Conservation (phyloP, 92 coral and sea anemone species). For the Epizoanthus ramosus region DNA sequence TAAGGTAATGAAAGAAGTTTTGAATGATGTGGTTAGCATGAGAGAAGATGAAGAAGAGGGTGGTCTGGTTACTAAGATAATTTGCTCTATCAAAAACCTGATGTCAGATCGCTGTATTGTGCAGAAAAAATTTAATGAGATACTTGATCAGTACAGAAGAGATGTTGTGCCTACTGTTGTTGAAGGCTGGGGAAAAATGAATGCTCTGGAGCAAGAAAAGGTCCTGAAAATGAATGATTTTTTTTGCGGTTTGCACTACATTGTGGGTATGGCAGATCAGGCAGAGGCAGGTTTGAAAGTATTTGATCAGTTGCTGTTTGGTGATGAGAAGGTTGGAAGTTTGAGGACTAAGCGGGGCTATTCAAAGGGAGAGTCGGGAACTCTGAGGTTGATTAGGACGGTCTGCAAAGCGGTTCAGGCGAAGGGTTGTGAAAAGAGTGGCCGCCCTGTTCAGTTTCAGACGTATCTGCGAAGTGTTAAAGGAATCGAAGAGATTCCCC, state of each 20-base stretch:
- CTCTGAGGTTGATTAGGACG: constrained; percentile 18
- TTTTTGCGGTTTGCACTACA: constrained; percentile 21
- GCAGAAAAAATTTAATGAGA: constrained; percentile 42
- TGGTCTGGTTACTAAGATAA: constrained; percentile 20
- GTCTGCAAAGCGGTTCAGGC: constrained; percentile 37
- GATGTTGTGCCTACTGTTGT: constrained; percentile 34
- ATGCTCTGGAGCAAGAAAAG: constrained; percentile 14
- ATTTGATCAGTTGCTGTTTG: constrained; percentile 24
- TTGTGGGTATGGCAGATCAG: constrained; percentile 32
- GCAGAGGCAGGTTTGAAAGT: constrained; percentile 24
- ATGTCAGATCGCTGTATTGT: constrained; percentile 53
- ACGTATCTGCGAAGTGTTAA: constrained; percentile 6
- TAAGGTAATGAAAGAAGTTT: constrained; percentile 21
- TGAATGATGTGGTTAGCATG: constrained; percentile 20
- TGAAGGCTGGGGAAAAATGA: constrained; percentile 38
- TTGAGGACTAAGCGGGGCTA: constrained; percentile 8
- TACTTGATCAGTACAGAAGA: constrained; percentile 5
- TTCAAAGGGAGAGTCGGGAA: constrained; percentile 31
- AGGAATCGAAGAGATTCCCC: constrained; percentile 4
- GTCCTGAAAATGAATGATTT: constrained; percentile 23
- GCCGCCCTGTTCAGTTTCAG: constrained; percentile 16
- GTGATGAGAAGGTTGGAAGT: constrained; percentile 28
- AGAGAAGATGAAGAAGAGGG: constrained; percentile 17
- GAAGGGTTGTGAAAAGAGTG: constrained; percentile 31
- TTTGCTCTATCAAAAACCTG: constrained; percentile 40